Evolutionary conservation across 2,888 invertebrate genomes (phyloP), one percentile per base, ranked within the genome.

Genomic region (Zygaena filipendulae): DNA sequence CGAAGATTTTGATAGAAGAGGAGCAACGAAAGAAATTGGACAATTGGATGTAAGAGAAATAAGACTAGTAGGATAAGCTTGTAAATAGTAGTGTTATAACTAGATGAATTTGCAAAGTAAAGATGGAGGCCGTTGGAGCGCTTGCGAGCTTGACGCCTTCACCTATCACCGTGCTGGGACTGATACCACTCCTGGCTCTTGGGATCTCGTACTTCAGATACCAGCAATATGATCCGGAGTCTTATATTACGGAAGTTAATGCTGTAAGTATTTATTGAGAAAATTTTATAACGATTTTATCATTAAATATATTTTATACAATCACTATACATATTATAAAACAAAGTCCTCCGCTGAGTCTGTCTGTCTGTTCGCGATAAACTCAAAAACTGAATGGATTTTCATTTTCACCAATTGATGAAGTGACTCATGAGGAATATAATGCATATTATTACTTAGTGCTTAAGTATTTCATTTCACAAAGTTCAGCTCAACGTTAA

Each of bases 151-250:
- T 84, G 66, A 83, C 82, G 49, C 82, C 84, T 50, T 82, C 85
- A 44, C 84, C 85, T 43, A 80, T 88, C 66, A 82, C 84, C 41
- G 67, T 87, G 59, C 80, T 88, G 63, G 86, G 91, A 47, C 81
- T 92, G 64, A 85, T 92, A 60, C 92, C 92, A 47, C 82, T 92
- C 47, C 82, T 92, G 60, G 90, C 91, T 39, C 86, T 91, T 45
- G 91, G 91, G 49, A 81, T 92, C 61, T 87, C 91, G 47, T 88
- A 87, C 62, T 88, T 90, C 81, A 84, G 88, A 53, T 93, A 93
- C 77, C 84, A 88, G 60, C 85, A 84, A 52, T 82, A 86, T 50
- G 94, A 94, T 71, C 93, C 93, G 36, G 94, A 94, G 68, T 86
- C 87, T 13, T 87, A 87, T 57, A 85, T 90, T 31, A 81, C 83